Evolutionary conservation across 1,140 invertebrate genomes (phyloP).

Genomic region (Philaenus spumarius): DNA sequence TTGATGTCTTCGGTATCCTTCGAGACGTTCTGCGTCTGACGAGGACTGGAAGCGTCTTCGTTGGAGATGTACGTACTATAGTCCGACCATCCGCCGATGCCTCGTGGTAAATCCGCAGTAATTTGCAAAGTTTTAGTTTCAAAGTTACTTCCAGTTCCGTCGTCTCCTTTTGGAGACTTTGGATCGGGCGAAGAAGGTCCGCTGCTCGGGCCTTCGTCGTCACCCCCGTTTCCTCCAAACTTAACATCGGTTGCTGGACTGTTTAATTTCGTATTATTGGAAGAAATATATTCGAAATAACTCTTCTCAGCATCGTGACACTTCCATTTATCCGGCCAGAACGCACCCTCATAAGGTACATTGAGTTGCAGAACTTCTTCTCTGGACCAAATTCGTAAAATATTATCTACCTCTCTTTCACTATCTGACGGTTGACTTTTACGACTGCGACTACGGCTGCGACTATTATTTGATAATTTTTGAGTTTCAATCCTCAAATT

Average conservation of each 20-base stretch:
- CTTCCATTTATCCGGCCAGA: slow-evolving; percentile 32
- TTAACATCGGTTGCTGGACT: neutral
- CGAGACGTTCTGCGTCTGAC: slow-evolving; percentile 4
- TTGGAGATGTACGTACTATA: slow-evolving; percentile 64
- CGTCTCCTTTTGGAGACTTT: slow-evolving; percentile 26
- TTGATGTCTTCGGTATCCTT: neutral
- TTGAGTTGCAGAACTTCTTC: slow-evolving; percentile 8
- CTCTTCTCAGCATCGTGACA: slow-evolving; percentile 32
- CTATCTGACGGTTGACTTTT: slow-evolving; percentile 22
- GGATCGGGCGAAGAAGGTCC: slow-evolving; percentile 47
- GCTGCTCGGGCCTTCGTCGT: slow-evolving; percentile 33
- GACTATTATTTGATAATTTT: neutral
- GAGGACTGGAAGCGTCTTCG: slow-evolving; percentile 42
- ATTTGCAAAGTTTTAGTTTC: slow-evolving; percentile 44
- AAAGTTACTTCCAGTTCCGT: slow-evolving; percentile 30
- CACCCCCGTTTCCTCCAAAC: slow-evolving; percentile 8
- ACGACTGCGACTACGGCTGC: neutral
- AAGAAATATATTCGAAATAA: slow-evolving; percentile 4
- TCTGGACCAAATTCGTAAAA: slow-evolving; percentile 1
- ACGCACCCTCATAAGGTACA: slow-evolving; percentile 17
- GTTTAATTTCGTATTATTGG: neutral
- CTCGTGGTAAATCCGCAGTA: slow-evolving; percentile 64
- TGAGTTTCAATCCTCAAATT: neutral
- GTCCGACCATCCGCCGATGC: slow-evolving; percentile 74
- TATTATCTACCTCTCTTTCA: slow-evolving; percentile 24